phyloP scores from a whole-genome alignment of 2,113 vertebrate species.

The Misgurnus mizolepis region DNA sequence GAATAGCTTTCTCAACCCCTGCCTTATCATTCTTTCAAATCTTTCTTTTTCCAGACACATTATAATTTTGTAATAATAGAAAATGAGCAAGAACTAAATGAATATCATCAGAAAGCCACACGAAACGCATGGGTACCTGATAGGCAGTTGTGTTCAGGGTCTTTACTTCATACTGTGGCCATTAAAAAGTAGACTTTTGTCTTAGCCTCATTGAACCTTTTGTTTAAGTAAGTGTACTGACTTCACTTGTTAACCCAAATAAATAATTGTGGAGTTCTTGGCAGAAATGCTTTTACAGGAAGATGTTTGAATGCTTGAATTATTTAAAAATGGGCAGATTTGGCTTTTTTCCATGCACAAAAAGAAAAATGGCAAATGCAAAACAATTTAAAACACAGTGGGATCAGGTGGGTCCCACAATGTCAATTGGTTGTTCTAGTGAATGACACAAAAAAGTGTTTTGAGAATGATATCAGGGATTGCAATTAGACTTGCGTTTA shows the following conservation, averaged over 20 bases:
- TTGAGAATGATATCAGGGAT: too few species aligned
- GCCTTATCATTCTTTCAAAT: background rate
- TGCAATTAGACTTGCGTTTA: too few species aligned
- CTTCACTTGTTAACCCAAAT: slow-evolving; percentile 70
- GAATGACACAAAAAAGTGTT: too few species aligned
- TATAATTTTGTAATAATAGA: slow-evolving; percentile 7
- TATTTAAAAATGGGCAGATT: background rate
- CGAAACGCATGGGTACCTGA: slow-evolving; percentile 10
- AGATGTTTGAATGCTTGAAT: slow-evolving; percentile 13
- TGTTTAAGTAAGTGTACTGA: slow-evolving; percentile 72
- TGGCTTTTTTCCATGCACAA: slow-evolving; percentile 62
- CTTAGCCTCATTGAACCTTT: slow-evolving; percentile 64
- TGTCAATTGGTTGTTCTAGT: too few species aligned
- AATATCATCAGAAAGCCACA: background rate
- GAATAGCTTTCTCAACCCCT: background rate
- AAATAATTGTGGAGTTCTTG: slow-evolving; percentile 69
- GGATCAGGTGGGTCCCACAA: too few species aligned
- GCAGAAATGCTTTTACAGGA: slow-evolving; percentile 56
- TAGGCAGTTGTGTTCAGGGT: slow-evolving; percentile 18
- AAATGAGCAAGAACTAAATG: slow-evolving; percentile 6
- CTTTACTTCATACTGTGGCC: slow-evolving; percentile 34
- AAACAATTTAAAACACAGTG: too few species aligned
- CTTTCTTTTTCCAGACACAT: slow-evolving; percentile 22
- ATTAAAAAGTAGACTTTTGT: slow-evolving; percentile 63
- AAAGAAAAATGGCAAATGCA: slow-evolving; percentile 40